Evolutionary conservation across 2,797 vertebrate genomes (phyloP).

Genomic region (Pangasius larnaudii): DNA sequence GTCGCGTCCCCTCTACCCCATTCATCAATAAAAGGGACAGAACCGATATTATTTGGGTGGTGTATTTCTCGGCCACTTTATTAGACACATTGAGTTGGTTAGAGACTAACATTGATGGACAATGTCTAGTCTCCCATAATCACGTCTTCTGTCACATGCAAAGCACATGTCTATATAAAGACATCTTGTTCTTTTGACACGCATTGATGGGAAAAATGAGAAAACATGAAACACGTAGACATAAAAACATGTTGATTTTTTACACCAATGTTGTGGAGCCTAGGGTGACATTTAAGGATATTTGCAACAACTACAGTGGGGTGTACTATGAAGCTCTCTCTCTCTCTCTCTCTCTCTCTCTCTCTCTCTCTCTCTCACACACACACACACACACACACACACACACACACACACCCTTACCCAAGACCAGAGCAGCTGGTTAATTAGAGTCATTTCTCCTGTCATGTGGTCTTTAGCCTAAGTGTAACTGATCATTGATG

Average conservation of each 20-base stretch:
- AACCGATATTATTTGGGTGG: not conserved
- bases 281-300: not conserved
- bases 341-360: constrained; percentile 6
- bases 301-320: not conserved
- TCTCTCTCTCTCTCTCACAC: constrained; percentile 1
- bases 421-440: constrained; percentile 89
- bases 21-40: not conserved
- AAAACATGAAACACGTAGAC: not conserved
- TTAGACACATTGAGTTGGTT: not conserved
- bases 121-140: not conserved
- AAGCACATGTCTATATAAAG: not conserved
- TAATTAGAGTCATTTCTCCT: constrained; percentile 99
- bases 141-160: not conserved
- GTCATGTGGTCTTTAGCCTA: constrained; percentile 98
- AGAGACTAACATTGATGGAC: not conserved
- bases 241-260: not conserved
- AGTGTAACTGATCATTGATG: constrained; percentile 95
- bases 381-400: constrained; percentile 3
- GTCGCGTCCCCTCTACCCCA: not conserved
- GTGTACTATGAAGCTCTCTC: constrained; percentile 5
- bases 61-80: not conserved
- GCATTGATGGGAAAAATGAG: not conserved
- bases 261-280: not conserved
- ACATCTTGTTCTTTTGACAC: not conserved
- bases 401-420: constrained; percentile 18